Conservation (phyloP, 2,797 vertebrate species). For the Halcyon leucocephala region DNA sequence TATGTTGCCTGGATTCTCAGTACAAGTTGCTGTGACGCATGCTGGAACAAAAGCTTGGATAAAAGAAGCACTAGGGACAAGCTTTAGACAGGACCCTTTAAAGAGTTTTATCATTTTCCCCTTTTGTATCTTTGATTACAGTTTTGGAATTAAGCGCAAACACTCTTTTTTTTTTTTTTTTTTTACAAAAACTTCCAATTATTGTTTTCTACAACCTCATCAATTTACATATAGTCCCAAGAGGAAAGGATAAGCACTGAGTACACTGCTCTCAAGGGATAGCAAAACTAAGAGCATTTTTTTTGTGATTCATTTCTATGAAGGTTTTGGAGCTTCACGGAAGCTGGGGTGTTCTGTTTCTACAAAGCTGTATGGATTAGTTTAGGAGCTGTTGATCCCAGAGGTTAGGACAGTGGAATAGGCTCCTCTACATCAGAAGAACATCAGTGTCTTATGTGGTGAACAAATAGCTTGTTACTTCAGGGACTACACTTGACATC, state of each 20-base stretch:
- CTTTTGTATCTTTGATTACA: background rate
- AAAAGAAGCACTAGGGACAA: background rate
- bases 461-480: background rate
- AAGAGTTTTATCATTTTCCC: background rate
- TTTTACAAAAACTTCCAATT: background rate
- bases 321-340: background rate
- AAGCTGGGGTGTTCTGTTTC: background rate
- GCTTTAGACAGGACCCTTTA: background rate
- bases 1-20: background rate
- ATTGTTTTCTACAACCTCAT: background rate
- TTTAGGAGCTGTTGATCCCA: background rate
- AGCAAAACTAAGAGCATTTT: background rate
- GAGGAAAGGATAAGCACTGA: background rate
- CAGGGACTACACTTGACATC: accelerated
- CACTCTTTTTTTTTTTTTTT: background rate
- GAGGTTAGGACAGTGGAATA: background rate
- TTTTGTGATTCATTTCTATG: background rate
- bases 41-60: background rate
- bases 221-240: background rate
- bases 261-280: accelerated
- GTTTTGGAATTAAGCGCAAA: background rate
- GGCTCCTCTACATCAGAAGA: background rate
- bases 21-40: background rate
- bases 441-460: background rate
- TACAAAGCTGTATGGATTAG: background rate